These are phyloP conservation scores for Azorinus chamasolen DNA, from an alignment of 2,888 invertebrate genomes.

Conservation along the genomic window DNA sequence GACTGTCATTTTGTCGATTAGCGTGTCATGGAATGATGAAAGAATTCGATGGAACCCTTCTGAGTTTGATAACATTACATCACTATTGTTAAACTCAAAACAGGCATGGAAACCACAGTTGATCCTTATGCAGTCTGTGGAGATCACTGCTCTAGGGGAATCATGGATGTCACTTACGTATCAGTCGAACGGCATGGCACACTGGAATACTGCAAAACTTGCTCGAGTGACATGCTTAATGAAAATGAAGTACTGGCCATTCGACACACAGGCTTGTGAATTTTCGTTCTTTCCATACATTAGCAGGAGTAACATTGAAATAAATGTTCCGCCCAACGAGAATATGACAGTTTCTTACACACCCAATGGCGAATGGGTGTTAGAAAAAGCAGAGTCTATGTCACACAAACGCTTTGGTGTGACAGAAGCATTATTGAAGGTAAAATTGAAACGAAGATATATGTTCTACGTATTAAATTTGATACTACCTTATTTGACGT, in stretches of 20 bases:
- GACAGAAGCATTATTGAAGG: neutral
- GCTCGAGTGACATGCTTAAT: constrained; percentile 28
- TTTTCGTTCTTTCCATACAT: constrained; percentile 19
- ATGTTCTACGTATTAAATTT: constrained; percentile 8
- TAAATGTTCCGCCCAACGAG: neutral
- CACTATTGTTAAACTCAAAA: constrained; percentile 11
- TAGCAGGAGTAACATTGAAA: neutral
- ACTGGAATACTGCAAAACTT: constrained; percentile 8
- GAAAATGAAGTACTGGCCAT: constrained; percentile 53
- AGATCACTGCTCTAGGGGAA: constrained; percentile 13
- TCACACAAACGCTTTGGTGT: neutral
- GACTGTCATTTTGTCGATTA: neutral
- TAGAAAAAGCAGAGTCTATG: neutral
- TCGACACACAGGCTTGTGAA: constrained; percentile 44
- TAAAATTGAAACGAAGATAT: constrained; percentile 1
- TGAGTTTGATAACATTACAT: constrained; percentile 14
- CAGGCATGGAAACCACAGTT: constrained; percentile 39
- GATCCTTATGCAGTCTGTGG: constrained; percentile 4
- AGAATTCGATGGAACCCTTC: constrained; percentile 25
- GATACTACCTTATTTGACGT: constrained; percentile 2
- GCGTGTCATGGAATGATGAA: constrained; percentile 27
- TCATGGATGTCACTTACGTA: constrained; percentile 14
- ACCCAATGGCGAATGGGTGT: constrained; percentile 12
- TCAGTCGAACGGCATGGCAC: constrained; percentile 10
- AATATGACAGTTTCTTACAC: neutral